Conservation (phyloP, 2,113 vertebrate species). For the Willisornis vidua region DNA sequence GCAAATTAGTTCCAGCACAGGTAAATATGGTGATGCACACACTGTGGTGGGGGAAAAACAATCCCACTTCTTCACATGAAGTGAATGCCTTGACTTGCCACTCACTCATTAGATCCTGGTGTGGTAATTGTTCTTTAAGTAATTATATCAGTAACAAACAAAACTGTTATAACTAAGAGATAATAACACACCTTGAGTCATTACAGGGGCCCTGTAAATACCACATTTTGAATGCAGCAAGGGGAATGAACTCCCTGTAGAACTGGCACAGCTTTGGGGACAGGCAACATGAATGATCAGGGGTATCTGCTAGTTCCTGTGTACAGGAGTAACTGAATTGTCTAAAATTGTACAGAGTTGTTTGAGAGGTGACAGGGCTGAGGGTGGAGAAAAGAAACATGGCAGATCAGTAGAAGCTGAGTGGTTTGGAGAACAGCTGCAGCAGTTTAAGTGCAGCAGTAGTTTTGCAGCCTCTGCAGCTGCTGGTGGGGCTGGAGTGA, state of each 20-base stretch:
- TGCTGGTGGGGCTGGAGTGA: not conserved
- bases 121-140: not conserved
- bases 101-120: not conserved
- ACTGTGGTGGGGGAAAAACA: not conserved
- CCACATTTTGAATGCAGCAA: not conserved
- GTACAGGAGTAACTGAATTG: not conserved
- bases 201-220: not conserved
- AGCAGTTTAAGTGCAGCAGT: not conserved
- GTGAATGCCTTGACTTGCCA: not conserved
- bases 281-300: not conserved
- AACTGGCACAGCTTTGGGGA: not conserved
- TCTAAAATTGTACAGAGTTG: not conserved
- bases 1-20: not conserved
- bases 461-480: not conserved
- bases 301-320: not conserved
- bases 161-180: not conserved
- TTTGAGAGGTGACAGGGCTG: not conserved
- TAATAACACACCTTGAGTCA: not conserved
- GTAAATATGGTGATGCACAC: not conserved
- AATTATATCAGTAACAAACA: not conserved
- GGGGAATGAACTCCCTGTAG: not conserved
- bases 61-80: not conserved
- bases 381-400: not conserved
- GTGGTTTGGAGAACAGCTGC: not conserved
- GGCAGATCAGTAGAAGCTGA: not conserved